Conservation (phyloP, 30 jellyfish, hydroid and myxozoan species). For the Aurelia aurita complex sp. Pacific region DNA sequence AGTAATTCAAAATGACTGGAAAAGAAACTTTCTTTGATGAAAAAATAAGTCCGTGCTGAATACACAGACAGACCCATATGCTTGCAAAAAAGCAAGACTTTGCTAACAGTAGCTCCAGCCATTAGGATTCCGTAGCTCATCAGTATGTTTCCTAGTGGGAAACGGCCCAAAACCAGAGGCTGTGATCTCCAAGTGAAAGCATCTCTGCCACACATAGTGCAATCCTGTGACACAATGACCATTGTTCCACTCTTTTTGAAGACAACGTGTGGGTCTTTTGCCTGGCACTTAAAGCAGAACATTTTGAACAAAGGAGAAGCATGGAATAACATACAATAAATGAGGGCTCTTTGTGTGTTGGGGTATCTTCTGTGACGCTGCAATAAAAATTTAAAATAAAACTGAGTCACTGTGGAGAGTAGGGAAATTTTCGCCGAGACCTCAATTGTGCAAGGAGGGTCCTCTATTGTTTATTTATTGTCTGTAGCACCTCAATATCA, state of each 20-base stretch:
- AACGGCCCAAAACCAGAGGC: constrained; percentile 5
- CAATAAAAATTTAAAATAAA: neutral
- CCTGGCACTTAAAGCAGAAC: too few relatives aligned
- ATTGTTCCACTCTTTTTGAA: too few relatives aligned
- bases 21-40: constrained; percentile 35
- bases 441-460: too few relatives aligned
- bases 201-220: too few relatives aligned
- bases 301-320: neutral
- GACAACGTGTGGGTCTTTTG: too few relatives aligned
- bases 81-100: constrained; percentile 8
- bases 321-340: neutral
- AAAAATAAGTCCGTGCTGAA: neutral
- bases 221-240: too few relatives aligned
- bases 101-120: constrained; percentile 15
- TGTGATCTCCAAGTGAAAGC: neutral
- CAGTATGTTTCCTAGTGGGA: constrained; percentile 13
- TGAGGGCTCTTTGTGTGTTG: neutral
- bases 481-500: too few relatives aligned
- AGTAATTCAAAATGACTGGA: neutral
- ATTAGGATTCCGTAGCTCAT: constrained; percentile 2
- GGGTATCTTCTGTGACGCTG: constrained; percentile 4
- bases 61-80: constrained; percentile 26
- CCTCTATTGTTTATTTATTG: too few relatives aligned
- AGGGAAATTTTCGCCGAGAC: too few relatives aligned
- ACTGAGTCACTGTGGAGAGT: neutral